These are phyloP conservation scores for Tribolium freemani DNA, from an alignment of 2,888 invertebrate genomes.

Conservation along the genomic window DNA sequence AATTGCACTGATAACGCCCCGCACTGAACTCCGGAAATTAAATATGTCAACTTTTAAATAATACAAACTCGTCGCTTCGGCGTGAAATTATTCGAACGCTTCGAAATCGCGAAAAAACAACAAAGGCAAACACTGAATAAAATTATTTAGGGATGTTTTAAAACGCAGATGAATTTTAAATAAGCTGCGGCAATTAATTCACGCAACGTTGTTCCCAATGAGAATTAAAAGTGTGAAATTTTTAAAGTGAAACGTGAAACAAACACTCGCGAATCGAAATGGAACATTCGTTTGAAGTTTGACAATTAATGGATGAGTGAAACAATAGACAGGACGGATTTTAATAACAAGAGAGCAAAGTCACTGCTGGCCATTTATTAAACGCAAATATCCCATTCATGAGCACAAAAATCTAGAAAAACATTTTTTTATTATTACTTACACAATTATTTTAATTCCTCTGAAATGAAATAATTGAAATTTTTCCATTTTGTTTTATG, in stretches of 20 bases:
- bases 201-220: not conserved
- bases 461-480: not conserved
- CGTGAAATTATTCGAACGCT: not conserved
- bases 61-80: not conserved
- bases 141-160: slow-evolving; percentile 20
- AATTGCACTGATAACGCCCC: not conserved
- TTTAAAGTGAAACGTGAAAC: slow-evolving; percentile 1
- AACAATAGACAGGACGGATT: not conserved
- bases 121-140: slow-evolving; percentile 12
- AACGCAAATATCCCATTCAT: not conserved
- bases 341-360: not conserved
- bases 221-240: slow-evolving; percentile 22
- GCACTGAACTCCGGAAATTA: slow-evolving; percentile 3
- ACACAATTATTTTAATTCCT: not conserved
- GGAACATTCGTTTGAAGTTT: slow-evolving; percentile 14
- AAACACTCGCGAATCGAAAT: not conserved
- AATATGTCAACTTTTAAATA: not conserved
- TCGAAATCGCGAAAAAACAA: not conserved
- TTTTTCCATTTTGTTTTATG: not conserved
- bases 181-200: slow-evolving; percentile 19
- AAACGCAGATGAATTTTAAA: slow-evolving; percentile 27
- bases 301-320: slow-evolving; percentile 11
- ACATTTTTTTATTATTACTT: not conserved
- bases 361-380: not conserved
- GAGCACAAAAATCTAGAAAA: not conserved